These are phyloP conservation scores for Vespertilio murinus DNA, from an alignment of 2,797 vertebrate species.

Conservation along the genomic window DNA sequence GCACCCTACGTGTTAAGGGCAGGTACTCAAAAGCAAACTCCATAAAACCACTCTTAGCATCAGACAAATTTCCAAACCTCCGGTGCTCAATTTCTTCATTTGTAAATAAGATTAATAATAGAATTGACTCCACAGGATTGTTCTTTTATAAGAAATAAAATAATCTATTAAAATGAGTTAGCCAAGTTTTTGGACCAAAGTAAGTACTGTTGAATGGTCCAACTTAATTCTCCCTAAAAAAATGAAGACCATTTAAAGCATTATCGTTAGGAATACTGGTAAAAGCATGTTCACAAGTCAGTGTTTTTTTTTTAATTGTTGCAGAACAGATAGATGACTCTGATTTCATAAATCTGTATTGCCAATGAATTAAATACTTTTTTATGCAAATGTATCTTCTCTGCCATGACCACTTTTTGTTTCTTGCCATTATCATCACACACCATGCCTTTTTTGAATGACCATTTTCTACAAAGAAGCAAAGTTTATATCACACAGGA, in stretches of 20 bases:
- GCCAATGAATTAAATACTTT: conserved; percentile 31
- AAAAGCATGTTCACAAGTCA: background rate
- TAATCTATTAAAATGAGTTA: background rate
- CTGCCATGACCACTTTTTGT: background rate
- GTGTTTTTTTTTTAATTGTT: background rate
- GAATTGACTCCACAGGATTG: background rate
- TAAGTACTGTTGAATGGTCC: background rate
- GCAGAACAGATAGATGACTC: background rate
- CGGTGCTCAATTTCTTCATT: background rate
- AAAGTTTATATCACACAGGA: background rate
- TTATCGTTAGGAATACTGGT: background rate
- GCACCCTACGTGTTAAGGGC: background rate
- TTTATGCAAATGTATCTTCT: background rate
- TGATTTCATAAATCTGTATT: background rate
- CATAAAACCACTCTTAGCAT: background rate
- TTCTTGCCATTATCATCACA: background rate
- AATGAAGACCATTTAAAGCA: background rate
- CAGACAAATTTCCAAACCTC: background rate
- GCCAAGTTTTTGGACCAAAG: background rate
- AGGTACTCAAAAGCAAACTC: background rate
- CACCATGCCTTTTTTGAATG: background rate
- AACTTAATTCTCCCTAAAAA: background rate
- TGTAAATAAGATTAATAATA: background rate
- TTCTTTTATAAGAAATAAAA: conserved; percentile 30
- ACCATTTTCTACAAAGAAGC: conserved; percentile 7